Base-by-base conservation (phyloP, 2,888 invertebrate genomes). In the Dorcus parallelipipedus region DNA sequence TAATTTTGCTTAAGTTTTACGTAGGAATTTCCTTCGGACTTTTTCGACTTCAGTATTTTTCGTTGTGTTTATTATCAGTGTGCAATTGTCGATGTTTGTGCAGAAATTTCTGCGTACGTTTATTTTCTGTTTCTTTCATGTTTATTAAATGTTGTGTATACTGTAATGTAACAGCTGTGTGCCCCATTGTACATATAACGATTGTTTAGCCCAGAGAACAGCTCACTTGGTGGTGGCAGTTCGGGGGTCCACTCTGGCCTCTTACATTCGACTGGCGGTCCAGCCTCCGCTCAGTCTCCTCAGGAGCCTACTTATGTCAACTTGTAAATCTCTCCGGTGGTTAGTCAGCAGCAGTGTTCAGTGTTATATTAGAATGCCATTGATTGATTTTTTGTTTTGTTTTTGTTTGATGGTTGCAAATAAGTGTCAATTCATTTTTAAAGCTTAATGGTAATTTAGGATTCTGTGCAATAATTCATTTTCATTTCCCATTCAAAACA, bases 231-330 rank as follows among this genome's bases (percentile, higher is more conserved):
- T 74, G 74, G 76, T 67, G 76, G 75, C 68, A 72, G 71, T 63
- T 74, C 76, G 53, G 68, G 76, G 56, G 75, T 77, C 71, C 78
- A 78, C 69, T 75, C 76, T 63, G 71, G 74, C 64, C 74, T 78
- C 61, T 74, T 78, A 70, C 78, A 79, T 69, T 68, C 76, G 67
- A 80, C 83, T 79, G 83, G 84, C 80, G 81, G 84, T 81, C 77
- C 78, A 63, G 76, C 79, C 65, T 83, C 85, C 70, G 82, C 84
- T 68, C 83, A 85, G 77, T 85, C 86, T 70, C 88, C 89, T 64
- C 93, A 92, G 82, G 92, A 93, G 82, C 93, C 93, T 71, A 93
- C 94, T 73, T 94, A 94, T 84, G 94, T 93, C 81, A 93, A 93
- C 87, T 92, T 93, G 85, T 91, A 91, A 89, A 86, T 84, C 81